Base-by-base conservation (phyloP, 2,797 vertebrate genomes). In the Darevskia mixta region DNA sequence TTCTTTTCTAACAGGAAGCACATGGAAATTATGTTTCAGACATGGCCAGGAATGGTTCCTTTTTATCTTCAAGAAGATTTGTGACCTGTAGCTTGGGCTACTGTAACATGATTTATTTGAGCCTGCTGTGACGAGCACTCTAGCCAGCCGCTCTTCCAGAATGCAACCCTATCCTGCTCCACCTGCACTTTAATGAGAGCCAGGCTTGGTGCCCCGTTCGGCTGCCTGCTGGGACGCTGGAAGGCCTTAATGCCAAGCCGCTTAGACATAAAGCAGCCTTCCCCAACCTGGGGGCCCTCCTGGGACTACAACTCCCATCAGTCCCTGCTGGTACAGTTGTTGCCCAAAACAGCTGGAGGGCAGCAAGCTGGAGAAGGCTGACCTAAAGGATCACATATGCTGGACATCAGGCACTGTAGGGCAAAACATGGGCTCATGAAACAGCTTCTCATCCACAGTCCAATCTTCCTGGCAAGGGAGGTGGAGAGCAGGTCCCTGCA, bases 1-100 rank as follows among this genome's bases (percentile, higher is more conserved):
- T 95, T 93, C 92, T 64, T 92, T 92, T 89, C 58, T 96, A 95
- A 96, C 93, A 87, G 83, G 89, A 94, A 95, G 90, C 95, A 95
- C 45, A 92, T 95, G 95, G 91, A 90, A 92, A 88, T 89, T 84
- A 85, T 82, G 87, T 91, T 94, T 93, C 92, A 93, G 92, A 55
- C 1, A 67, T 92, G 94, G 91, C 86, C 91, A 92, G 86, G 90
- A 90, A 79, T 90, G 94, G 91, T 23, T 76, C 49, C 88, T 93
- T 91, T 94, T 94, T 55, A 93, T 93, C 93, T 95, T 92, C 91
- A 89, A 73, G 91, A 93, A 95, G 92, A 95, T 95, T 92, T 95
- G 94, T 90, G 91, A 95, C 93, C 90, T 92, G 92, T 87, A 92
- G 90, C 92, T 79, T 76, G 91, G 81, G 90, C 94, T 95, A 93